Evolutionary conservation across 2,113 vertebrate genomes (phyloP).

Genomic region (Blennius ocellaris): DNA sequence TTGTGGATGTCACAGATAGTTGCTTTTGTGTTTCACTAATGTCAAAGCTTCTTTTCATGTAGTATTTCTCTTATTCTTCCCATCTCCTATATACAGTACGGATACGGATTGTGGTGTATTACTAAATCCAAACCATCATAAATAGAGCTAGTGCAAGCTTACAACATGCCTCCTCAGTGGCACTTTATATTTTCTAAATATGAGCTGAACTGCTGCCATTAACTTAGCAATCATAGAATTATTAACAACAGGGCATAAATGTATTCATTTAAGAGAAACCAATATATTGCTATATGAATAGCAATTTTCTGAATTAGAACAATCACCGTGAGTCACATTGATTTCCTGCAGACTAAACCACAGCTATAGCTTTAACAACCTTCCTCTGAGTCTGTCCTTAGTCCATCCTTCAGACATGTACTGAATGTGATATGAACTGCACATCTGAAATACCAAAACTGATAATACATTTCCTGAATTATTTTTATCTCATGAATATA

Average conservation of each 20-base stretch:
- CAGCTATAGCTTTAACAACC: too few relatives aligned
- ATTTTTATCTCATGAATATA: not conserved
- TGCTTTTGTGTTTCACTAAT: conserved; percentile 61
- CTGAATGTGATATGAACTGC: not conserved
- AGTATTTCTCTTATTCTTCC: conserved; percentile 52
- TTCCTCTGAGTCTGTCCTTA: too few relatives aligned
- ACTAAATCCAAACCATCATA: conserved; percentile 8
- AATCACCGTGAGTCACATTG: too few relatives aligned
- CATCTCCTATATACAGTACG: conserved; percentile 21
- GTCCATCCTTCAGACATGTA: not conserved
- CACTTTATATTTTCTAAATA: not conserved
- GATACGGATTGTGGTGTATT: not conserved
- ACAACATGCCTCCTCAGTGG: not conserved
- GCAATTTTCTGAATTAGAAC: too few relatives aligned
- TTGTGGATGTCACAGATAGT: conserved; percentile 51
- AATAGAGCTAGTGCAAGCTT: conserved; percentile 2
- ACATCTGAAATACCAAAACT: not conserved
- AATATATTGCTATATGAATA: too few relatives aligned
- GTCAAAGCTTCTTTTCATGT: conserved; percentile 66
- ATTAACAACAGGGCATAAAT: too few relatives aligned
- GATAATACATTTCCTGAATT: not conserved
- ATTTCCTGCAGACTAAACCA: too few relatives aligned
- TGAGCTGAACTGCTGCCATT: not conserved
- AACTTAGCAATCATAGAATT: too few relatives aligned
- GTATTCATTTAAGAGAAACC: too few relatives aligned